Evolutionary conservation across 2,888 invertebrate species (phyloP).

Genomic region (Elegia similella): DNA sequence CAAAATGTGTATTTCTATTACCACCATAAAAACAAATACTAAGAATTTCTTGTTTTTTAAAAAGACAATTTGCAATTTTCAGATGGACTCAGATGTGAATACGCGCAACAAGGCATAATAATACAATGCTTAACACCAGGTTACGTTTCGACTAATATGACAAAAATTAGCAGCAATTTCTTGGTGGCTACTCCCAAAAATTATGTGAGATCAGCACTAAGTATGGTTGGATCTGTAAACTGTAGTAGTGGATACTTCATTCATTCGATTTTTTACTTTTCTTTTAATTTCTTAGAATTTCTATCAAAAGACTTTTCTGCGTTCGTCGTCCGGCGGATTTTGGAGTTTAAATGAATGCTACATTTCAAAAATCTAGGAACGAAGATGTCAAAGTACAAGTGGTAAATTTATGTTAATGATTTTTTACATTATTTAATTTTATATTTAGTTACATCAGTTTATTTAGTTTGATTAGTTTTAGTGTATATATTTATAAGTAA

Average conservation of each 20-base stretch:
- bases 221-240: constrained; percentile 85
- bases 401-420: no score
- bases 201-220: constrained; percentile 87
- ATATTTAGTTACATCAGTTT: no score
- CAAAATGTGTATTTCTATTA: no score
- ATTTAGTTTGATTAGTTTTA: no score
- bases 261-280: constrained; percentile 77
- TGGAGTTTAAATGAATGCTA: constrained; percentile 84
- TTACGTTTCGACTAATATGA: constrained; percentile 95
- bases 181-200: constrained; percentile 88
- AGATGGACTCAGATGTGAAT: constrained; percentile 88
- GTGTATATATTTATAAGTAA: no score
- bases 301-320: constrained; percentile 60
- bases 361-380: constrained; percentile 73
- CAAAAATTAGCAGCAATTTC: constrained; percentile 87
- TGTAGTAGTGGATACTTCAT: constrained; percentile 90
- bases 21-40: no score
- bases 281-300: background rate
- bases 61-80: no score
- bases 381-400: background rate
- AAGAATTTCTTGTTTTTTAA: no score
- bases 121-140: constrained; percentile 93
- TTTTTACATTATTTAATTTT: no score
- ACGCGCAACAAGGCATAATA: constrained; percentile 85
- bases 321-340: constrained; percentile 84